Percentiles rank a stretch among this genome's conserved stretches.
Conservation (phyloP, 2,113 vertebrate genomes). For the Chlamydotis undulata region DNA sequence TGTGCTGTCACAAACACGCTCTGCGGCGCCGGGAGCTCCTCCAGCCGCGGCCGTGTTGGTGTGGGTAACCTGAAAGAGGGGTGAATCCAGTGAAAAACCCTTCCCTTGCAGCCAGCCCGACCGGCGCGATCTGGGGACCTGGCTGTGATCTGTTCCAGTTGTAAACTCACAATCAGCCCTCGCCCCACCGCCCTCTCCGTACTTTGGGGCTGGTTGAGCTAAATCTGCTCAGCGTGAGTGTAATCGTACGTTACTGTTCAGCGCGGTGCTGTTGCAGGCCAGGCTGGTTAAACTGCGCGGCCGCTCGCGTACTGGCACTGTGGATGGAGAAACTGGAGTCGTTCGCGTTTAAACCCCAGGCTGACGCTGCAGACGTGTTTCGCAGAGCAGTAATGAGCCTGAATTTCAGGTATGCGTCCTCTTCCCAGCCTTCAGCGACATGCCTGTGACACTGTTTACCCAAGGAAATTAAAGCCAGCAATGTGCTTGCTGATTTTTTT, state of each 20-base stretch:
- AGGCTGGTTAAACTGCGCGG: conserved; percentile 2
- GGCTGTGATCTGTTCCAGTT: neutral
- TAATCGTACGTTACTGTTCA: neutral
- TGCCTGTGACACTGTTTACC: conserved; percentile 18
- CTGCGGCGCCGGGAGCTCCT: neutral
- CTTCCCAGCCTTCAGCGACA: neutral
- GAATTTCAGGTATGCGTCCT: conserved; percentile 34
- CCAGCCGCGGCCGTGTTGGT: rapidly evolving
- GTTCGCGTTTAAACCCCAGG: neutral
- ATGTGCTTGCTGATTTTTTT: neutral
- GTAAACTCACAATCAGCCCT: neutral
- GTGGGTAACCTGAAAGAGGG: neutral
- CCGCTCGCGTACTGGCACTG: neutral
- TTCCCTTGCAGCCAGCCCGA: neutral
- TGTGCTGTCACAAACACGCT: rapidly evolving
- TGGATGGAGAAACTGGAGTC: neutral
- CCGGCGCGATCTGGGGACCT: neutral
- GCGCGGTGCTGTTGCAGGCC: neutral
- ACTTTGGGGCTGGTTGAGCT: neutral
- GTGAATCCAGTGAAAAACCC: neutral
- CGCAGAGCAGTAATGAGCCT: conserved; percentile 21
- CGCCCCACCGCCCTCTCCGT: neutral
- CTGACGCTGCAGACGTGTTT: neutral
- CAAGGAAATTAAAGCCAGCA: conserved; percentile 69
- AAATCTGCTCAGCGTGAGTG: neutral